phyloP scores from a whole-genome alignment of 2,797 vertebrate species.

The Clarias fuscus region DNA sequence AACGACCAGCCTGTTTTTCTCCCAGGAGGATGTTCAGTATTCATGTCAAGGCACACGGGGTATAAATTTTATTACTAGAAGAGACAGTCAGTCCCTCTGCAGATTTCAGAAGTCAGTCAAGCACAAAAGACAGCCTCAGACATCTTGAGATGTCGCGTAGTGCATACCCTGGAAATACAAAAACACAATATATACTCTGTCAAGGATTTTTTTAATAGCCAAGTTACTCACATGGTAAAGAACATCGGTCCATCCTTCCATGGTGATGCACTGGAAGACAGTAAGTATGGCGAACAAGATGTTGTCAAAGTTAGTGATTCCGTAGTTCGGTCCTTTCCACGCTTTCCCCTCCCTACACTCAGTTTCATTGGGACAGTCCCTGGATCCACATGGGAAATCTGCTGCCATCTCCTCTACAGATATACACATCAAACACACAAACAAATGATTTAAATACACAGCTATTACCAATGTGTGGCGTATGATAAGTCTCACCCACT shows the following conservation, averaged over 20 bases:
- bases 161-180: conserved; percentile 31
- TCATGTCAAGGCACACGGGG: conserved; percentile 20
- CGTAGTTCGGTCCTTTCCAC: conserved; percentile 94
- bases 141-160: conserved; percentile 18
- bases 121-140: conserved; percentile 49
- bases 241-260: conserved; percentile 92
- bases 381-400: conserved; percentile 88
- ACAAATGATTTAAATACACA: conserved; percentile 8
- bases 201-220: not conserved
- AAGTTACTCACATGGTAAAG: conserved; percentile 82
- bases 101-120: conserved; percentile 47
- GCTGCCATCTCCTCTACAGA: conserved; percentile 75
- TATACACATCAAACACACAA: not conserved
- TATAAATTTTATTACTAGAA: conserved; percentile 32
- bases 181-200: conserved; percentile 16
- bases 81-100: conserved; percentile 35
- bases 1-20: not conserved
- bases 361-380: conserved; percentile 80
- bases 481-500: not conserved
- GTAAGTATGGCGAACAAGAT: conserved; percentile 96
- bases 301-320: conserved; percentile 98
- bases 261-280: conserved; percentile 90
- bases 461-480: not conserved
- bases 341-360: conserved; percentile 80
- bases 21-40: conserved; percentile 19